A percentile compares a stretch with the other conserved stretches of the same genome.
Conservation (phyloP, 1,140 invertebrate species). For the Rhynchophorus ferrugineus region DNA sequence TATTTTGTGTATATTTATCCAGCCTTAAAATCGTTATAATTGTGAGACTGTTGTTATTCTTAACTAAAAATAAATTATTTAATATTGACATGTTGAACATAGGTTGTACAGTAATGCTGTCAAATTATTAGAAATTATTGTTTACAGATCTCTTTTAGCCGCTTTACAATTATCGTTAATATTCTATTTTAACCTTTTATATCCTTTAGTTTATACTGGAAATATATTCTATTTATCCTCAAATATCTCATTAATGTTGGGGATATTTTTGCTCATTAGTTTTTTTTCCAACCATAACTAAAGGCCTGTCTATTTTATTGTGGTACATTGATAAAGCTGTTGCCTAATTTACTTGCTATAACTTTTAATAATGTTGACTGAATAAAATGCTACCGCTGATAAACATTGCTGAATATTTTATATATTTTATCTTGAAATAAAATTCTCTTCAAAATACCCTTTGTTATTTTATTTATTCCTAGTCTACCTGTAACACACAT, state of each 20-base stretch:
- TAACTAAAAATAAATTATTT: slow-evolving; percentile 25
- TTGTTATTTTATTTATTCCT: background rate
- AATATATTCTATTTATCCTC: background rate
- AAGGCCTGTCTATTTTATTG: slow-evolving; percentile 14
- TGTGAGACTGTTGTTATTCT: slow-evolving; percentile 28
- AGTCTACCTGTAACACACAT: too few relatives aligned
- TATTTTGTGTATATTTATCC: slow-evolving; percentile 8
- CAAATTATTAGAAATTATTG: slow-evolving; percentile 15
- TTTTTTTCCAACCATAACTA: slow-evolving; percentile 15
- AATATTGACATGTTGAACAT: slow-evolving; percentile 21
- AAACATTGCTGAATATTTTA: slow-evolving; percentile 18
- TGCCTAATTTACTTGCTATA: slow-evolving; percentile 21
- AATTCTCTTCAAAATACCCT: background rate
- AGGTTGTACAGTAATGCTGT: slow-evolving; percentile 23
- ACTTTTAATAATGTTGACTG: slow-evolving; percentile 16
- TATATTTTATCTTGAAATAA: slow-evolving; percentile 9
- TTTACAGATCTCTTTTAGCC: slow-evolving; percentile 22
- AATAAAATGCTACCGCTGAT: slow-evolving; percentile 21
- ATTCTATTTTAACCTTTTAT: slow-evolving; percentile 5
- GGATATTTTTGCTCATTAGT: slow-evolving; percentile 3
- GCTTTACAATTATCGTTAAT: slow-evolving; percentile 15
- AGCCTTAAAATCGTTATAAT: slow-evolving; percentile 20
- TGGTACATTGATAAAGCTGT: slow-evolving; percentile 20
- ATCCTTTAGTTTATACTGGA: slow-evolving; percentile 8
- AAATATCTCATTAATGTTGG: background rate